These are phyloP conservation scores for Drosophila repleta DNA, from an alignment of 1,140 invertebrate genomes.

Conservation along the genomic window DNA sequence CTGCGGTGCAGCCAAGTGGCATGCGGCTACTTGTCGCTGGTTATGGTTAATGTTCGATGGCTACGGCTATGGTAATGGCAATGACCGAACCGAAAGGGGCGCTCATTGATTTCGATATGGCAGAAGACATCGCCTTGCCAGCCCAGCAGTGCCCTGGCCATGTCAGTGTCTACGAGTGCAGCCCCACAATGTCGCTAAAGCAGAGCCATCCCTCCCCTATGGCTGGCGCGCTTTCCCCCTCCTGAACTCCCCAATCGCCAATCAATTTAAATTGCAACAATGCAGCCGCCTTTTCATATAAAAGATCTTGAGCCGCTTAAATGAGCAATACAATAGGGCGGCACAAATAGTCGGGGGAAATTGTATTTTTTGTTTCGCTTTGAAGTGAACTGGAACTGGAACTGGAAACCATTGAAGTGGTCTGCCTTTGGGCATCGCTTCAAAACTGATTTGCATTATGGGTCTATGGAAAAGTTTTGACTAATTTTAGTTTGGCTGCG, in stretches of 20 bases:
- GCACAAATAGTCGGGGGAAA: slow-evolving; percentile 3
- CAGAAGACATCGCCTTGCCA: neutral
- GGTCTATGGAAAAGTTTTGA: slow-evolving; percentile 57
- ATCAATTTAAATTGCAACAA: slow-evolving; percentile 74
- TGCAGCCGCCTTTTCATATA: slow-evolving; percentile 52
- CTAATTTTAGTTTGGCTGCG: slow-evolving; percentile 65
- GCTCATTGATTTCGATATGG: slow-evolving; percentile 36
- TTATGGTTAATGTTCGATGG: slow-evolving; percentile 23
- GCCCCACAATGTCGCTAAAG: slow-evolving; percentile 61
- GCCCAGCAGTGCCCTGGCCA: slow-evolving; percentile 15
- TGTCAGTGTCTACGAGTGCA: slow-evolving; percentile 37
- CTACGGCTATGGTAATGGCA: slow-evolving; percentile 35
- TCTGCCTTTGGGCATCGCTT: slow-evolving; percentile 25
- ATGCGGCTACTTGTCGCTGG: slow-evolving; percentile 47
- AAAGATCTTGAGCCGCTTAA: slow-evolving; percentile 40
- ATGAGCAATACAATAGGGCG: slow-evolving; percentile 13
- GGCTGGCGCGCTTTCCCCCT: neutral
- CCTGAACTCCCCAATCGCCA: neutral
- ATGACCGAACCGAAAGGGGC: slow-evolving; percentile 40
- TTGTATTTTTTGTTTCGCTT: slow-evolving; percentile 51
- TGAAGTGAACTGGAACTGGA: slow-evolving; percentile 67
- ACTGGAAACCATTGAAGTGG: slow-evolving; percentile 72
- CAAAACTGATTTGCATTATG: slow-evolving; percentile 61
- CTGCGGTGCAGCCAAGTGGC: slow-evolving; percentile 35
- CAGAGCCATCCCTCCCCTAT: neutral